These are phyloP conservation scores for Drosophila littoralis DNA, from an alignment of 1,140 invertebrate species.

Conservation along the genomic window DNA sequence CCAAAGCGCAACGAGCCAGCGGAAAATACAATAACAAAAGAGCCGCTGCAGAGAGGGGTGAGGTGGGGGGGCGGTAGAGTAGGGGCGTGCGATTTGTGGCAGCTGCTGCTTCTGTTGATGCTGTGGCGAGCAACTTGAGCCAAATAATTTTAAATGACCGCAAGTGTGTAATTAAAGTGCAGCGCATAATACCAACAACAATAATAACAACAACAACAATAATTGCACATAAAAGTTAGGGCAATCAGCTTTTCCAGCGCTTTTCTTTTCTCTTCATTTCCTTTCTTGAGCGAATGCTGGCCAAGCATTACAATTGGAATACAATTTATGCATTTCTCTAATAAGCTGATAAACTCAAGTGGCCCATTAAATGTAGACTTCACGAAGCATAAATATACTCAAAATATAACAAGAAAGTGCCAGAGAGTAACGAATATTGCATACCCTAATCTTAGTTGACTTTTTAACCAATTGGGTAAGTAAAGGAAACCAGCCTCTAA, in stretches of 20 bases:
- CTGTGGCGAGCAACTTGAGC: constrained; percentile 54
- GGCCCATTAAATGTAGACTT: no score
- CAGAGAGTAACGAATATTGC: no score
- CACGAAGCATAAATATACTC: no score
- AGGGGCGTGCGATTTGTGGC: constrained; percentile 45
- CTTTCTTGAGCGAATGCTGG: background rate
- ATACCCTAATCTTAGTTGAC: no score
- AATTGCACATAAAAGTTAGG: constrained; percentile 63
- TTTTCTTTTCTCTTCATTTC: constrained; percentile 16
- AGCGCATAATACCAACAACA: constrained; percentile 70
- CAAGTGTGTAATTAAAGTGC: constrained; percentile 82
- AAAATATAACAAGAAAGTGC: no score
- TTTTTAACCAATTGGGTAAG: no score
- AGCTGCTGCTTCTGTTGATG: constrained; percentile 45
- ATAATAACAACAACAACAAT: constrained; percentile 44
- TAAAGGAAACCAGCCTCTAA: no score
- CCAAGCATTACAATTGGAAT: background rate
- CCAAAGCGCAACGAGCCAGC: constrained; percentile 57
- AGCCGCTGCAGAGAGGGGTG: background rate
- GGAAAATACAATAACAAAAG: constrained; percentile 46
- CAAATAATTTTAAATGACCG: constrained; percentile 81
- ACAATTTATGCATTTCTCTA: constrained; percentile 7
- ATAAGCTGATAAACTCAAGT: background rate
- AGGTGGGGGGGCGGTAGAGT: background rate
- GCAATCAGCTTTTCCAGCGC: constrained; percentile 57